Evolutionary conservation across 2,888 invertebrate species (phyloP).

Genomic region (Drosophila meridionalis): DNA sequence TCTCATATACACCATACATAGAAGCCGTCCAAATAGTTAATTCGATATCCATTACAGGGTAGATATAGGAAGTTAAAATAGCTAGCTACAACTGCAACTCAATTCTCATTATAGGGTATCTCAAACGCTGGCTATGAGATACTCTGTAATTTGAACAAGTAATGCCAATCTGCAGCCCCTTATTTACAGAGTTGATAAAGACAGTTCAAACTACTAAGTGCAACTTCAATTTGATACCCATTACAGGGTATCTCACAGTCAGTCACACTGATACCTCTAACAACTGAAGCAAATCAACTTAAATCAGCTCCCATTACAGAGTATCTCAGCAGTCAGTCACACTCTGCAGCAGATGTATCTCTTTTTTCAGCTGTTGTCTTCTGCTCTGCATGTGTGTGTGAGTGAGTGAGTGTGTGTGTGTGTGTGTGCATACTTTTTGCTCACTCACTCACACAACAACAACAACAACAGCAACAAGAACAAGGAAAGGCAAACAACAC

Average conservation of each 20-base stretch:
- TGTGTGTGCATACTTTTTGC: constrained; percentile 14
- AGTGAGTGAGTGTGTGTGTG: constrained; percentile 13
- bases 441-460: neutral
- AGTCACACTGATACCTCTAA: neutral
- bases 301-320: neutral
- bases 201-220: too few relatives aligned
- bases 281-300: neutral
- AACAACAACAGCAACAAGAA: constrained; percentile 9
- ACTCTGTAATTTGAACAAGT: neutral
- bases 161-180: neutral
- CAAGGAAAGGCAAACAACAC: constrained; percentile 20
- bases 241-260: neutral
- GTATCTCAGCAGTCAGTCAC: neutral
- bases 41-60: neutral
- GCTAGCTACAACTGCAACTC: neutral
- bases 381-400: neutral
- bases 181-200: neutral
- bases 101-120: neutral
- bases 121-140: neutral
- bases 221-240: neutral
- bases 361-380: neutral
- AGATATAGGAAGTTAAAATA: neutral
- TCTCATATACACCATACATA: too few relatives aligned
- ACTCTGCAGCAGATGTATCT: neutral
- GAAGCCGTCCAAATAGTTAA: too few relatives aligned